These are phyloP conservation scores for Neodiprion lecontei DNA, from an alignment of 1,140 invertebrate genomes.

Conservation along the genomic window DNA sequence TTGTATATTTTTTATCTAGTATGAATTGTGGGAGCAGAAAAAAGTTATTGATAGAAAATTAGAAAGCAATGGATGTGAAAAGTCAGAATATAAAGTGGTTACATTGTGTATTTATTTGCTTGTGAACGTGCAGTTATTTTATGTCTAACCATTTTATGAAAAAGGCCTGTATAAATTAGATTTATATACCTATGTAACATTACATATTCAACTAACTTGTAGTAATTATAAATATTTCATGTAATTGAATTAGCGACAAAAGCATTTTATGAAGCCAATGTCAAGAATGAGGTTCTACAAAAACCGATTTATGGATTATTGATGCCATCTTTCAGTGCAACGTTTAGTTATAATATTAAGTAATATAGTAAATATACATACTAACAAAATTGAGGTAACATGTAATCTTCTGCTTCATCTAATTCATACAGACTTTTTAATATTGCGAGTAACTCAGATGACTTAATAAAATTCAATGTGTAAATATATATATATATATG, in stretches of 20 bases:
- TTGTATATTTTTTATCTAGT: background rate
- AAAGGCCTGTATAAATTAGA: background rate
- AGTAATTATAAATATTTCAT: no score
- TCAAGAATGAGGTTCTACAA: no score
- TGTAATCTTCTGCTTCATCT: background rate
- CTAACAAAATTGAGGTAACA: no score
- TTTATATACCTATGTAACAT: background rate
- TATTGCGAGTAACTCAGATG: background rate
- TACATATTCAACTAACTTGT: background rate
- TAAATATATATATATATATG: background rate
- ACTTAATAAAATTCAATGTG: background rate
- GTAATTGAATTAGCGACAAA: no score
- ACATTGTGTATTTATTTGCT: background rate
- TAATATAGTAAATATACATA: no score
- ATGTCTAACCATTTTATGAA: background rate
- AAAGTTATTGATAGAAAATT: no score
- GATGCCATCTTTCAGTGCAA: no score
- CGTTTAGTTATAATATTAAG: no score
- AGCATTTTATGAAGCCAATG: no score
- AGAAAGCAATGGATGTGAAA: background rate
- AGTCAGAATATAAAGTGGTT: background rate
- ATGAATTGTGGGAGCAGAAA: no score
- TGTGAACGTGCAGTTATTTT: slow-evolving; percentile 1
- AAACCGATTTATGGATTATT: no score
- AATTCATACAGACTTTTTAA: slow-evolving; percentile 1